phyloP scores from a whole-genome alignment of 2,113 vertebrate genomes.

The Numida meleagris region DNA sequence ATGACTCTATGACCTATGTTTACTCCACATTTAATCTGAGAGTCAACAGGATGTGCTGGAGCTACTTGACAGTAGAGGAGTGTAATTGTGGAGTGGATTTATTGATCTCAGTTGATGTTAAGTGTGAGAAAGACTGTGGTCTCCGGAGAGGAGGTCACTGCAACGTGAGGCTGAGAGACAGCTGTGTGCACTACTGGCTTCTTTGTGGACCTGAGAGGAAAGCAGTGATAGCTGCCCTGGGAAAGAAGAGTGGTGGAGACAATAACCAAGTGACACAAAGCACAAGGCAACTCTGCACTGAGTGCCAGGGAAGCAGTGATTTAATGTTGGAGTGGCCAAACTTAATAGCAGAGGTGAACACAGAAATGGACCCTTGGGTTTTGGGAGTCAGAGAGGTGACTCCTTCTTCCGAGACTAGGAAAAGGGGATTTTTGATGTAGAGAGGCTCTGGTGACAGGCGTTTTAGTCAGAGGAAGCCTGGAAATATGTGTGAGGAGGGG shows the following conservation, averaged over 20 bases:
- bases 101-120: neutral
- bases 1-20: no score
- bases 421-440: neutral
- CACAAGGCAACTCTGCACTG: neutral
- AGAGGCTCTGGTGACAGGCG: neutral
- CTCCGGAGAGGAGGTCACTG: slow-evolving; percentile 21
- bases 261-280: neutral
- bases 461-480: neutral
- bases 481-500: accelerated
- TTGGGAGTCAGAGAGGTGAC: neutral
- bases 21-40: neutral
- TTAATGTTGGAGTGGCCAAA: neutral
- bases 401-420: neutral
- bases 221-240: neutral
- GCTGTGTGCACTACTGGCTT: neutral
- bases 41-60: neutral
- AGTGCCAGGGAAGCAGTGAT: neutral
- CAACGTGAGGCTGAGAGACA: neutral
- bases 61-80: neutral
- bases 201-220: neutral
- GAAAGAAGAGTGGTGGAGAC: neutral
- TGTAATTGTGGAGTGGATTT: neutral
- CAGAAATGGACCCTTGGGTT: accelerated
- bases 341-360: accelerated
- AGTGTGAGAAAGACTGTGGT: neutral